Evolutionary conservation across 2,797 vertebrate genomes (phyloP).

Genomic region (Enteromius paludinosus): DNA sequence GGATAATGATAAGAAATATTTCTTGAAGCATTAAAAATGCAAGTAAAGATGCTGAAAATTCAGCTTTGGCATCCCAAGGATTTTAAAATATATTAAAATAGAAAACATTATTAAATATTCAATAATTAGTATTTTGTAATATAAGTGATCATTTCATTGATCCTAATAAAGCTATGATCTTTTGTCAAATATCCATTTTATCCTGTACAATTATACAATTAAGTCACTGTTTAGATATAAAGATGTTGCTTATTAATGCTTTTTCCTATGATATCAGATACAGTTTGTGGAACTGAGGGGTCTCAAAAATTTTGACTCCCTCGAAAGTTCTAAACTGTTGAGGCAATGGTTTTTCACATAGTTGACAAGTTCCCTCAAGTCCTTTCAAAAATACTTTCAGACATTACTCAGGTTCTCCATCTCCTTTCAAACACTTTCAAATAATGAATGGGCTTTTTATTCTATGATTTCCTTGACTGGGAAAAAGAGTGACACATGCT

Average conservation of each 20-base stretch:
- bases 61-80: too few species aligned
- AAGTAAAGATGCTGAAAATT: too few species aligned
- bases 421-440: neutral
- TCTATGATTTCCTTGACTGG: neutral
- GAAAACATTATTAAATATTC: too few species aligned
- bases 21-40: too few species aligned
- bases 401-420: conserved; percentile 1
- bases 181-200: too few species aligned
- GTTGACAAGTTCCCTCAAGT: neutral
- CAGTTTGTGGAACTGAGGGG: neutral
- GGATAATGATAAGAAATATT: neutral
- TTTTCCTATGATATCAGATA: neutral
- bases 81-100: too few species aligned
- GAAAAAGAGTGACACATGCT: neutral
- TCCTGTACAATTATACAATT: too few species aligned
- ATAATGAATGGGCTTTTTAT: neutral
- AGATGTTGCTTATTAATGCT: too few species aligned
- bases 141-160: too few species aligned
- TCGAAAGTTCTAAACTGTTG: neutral
- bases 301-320: neutral
- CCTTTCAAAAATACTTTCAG: neutral
- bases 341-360: conserved; percentile 1
- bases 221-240: too few species aligned
- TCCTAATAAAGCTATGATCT: too few species aligned
- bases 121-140: too few species aligned